A percentile compares a stretch with the other conserved stretches of the same genome.
Conservation (phyloP, 2,888 invertebrate genomes). For the Prostheceraeus crozeri region DNA sequence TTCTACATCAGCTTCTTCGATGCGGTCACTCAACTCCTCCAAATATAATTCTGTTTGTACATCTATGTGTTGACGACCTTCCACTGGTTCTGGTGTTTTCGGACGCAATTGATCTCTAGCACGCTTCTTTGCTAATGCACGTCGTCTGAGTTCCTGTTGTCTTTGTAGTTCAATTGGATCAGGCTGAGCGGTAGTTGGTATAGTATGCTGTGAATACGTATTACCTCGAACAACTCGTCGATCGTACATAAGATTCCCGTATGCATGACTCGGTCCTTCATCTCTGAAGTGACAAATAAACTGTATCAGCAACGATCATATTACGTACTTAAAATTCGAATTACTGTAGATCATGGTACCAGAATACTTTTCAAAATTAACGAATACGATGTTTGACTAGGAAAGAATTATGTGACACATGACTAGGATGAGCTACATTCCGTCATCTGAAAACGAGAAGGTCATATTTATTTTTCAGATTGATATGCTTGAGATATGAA, state of each 20-base stretch:
- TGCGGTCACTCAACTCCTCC: conserved; percentile 66
- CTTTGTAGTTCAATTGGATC: conserved; percentile 58
- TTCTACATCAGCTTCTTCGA: conserved; percentile 66
- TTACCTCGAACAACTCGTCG: conserved; percentile 75
- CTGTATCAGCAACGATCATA: too few relatives aligned
- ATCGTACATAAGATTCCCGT: conserved; percentile 81
- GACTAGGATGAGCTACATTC: too few relatives aligned
- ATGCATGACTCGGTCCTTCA: conserved; percentile 46
- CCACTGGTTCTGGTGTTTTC: conserved; percentile 70
- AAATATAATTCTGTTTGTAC: conserved; percentile 82
- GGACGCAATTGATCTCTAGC: conserved; percentile 63
- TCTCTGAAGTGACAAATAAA: too few relatives aligned
- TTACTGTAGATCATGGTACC: too few relatives aligned
- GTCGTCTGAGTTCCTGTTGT: conserved; percentile 65
- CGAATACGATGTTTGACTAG: too few relatives aligned
- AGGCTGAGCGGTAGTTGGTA: conserved; percentile 52
- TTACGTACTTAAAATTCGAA: too few relatives aligned
- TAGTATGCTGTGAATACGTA: conserved; percentile 63
- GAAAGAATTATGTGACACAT: too few relatives aligned
- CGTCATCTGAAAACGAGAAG: too few relatives aligned
- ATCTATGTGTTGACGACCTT: conserved; percentile 73
- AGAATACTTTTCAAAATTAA: too few relatives aligned
- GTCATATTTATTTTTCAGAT: too few relatives aligned
- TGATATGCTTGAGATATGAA: too few relatives aligned
- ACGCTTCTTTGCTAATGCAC: conserved; percentile 68